Evolutionary conservation across 2,113 vertebrate genomes (phyloP).

Genomic region (Oryzias curvinotus): DNA sequence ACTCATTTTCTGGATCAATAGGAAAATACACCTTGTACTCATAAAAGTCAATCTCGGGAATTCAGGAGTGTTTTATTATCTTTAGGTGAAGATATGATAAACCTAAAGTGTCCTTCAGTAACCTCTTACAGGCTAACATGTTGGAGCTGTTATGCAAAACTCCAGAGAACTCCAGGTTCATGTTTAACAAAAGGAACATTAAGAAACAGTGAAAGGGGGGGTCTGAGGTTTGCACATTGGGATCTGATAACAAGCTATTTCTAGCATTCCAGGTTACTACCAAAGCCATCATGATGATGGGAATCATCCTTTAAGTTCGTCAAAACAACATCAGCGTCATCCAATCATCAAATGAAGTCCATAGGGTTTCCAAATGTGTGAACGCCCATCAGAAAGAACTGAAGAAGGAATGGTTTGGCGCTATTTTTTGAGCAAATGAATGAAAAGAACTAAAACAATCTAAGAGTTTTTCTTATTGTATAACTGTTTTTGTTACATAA

Average conservation of each 20-base stretch:
- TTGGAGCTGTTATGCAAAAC: background rate
- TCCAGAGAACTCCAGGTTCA: background rate
- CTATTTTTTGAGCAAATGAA: no score
- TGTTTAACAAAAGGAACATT: background rate
- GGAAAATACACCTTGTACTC: constrained; percentile 38
- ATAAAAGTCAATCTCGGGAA: constrained; percentile 14
- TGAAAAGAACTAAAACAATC: no score
- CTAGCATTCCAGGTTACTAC: background rate
- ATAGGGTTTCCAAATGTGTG: no score
- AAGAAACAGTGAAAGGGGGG: background rate
- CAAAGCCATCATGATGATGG: background rate
- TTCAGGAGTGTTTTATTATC: constrained; percentile 27
- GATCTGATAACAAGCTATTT: background rate
- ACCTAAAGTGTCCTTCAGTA: background rate
- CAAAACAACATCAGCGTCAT: no score
- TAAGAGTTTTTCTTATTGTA: no score
- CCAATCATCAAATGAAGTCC: no score
- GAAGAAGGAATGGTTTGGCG: no score
- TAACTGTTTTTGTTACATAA: no score
- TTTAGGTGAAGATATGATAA: background rate
- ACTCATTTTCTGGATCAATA: background rate
- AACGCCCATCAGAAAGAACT: no score
- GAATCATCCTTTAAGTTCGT: no score
- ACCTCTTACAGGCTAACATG: background rate
- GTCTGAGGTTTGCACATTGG: background rate